Evolutionary conservation across 2,797 vertebrate species (phyloP).

Genomic region (Cottoperca gobio): DNA sequence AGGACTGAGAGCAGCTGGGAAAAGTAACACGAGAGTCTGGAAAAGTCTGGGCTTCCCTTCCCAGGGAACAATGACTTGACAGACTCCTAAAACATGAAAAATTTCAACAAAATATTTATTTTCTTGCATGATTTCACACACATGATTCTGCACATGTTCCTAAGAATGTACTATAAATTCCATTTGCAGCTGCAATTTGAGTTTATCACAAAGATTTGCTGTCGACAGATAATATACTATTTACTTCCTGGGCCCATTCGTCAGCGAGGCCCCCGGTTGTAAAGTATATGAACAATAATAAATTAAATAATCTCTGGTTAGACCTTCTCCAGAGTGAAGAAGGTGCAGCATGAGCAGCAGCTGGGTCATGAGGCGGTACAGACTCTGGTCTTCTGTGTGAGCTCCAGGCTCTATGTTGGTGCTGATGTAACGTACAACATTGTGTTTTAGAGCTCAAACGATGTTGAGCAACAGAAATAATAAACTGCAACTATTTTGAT

Average conservation of each 20-base stretch:
- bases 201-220: constrained; percentile 1
- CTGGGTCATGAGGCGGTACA: not conserved
- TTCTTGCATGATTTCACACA: constrained; percentile 24
- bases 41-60: constrained; percentile 66
- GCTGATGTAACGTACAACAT: not conserved
- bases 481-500: too few relatives aligned
- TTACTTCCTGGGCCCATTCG: not conserved
- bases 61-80: constrained; percentile 63
- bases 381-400: not conserved
- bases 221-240: constrained; percentile 4
- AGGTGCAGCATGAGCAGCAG: not conserved
- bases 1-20: constrained; percentile 43
- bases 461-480: too few relatives aligned
- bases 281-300: not conserved
- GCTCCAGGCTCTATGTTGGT: not conserved
- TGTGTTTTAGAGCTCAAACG: not conserved
- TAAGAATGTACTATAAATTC: constrained; percentile 31
- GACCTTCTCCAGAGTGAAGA: not conserved
- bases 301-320: not conserved
- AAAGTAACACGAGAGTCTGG: constrained; percentile 63
- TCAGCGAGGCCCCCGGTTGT: not conserved
- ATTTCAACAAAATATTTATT: constrained; percentile 45
- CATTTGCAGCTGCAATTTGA: constrained; percentile 20
- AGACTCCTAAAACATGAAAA: constrained; percentile 68
- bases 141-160: constrained; percentile 10